Base-by-base conservation (phyloP, 2,888 invertebrate genomes). In the Phortica okadai region DNA sequence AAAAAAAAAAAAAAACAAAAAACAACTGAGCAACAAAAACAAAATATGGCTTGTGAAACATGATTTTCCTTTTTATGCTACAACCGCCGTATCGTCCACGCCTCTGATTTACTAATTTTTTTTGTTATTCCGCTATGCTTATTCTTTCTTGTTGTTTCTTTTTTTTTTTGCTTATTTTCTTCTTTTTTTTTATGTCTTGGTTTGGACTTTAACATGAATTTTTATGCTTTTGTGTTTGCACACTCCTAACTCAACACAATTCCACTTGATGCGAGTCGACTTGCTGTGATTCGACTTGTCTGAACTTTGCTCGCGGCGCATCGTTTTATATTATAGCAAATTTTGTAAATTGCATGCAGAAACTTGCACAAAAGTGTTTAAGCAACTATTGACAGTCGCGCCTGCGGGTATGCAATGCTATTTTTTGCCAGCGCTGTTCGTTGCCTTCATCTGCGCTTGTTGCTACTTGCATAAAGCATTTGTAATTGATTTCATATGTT, bases 11-110 rank as follows among this genome's bases (percentile, higher is more conserved):
- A 64, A 33, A 25, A 33, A 11, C 64, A 8, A 64, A 64, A 33
- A 41, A 41, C 11, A 54, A 11, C 50, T 10, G 11, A 50, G 11
- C 50, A 50, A 33, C 33, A 33, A 33, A 42, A 73, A 72, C 64
- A 73, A 66, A 77, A 73, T 82, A 82, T 83, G 84, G 84, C 84
- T 84, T 85, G 85, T 85, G 85, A 83, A 85, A 85, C 85, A 85
- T 85, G 85, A 85, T 85, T 85, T 85, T 83, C 82, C 84, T 85
- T 84, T 85, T 84, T 85, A 85, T 85, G 41, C 33, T 33, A 33
- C 33, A 33, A 33, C 21, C 21, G 21, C 21, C 21, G 21, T 21
- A 21, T 33, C 33, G 33, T 33, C 33, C 33, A 33, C 33, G 33
- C 33, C 33, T 33, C 33, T 5, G 33, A 33, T 33, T 33, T 33